Conservation (phyloP, 2,113 vertebrate genomes). For the Aphyosemion australe region DNA sequence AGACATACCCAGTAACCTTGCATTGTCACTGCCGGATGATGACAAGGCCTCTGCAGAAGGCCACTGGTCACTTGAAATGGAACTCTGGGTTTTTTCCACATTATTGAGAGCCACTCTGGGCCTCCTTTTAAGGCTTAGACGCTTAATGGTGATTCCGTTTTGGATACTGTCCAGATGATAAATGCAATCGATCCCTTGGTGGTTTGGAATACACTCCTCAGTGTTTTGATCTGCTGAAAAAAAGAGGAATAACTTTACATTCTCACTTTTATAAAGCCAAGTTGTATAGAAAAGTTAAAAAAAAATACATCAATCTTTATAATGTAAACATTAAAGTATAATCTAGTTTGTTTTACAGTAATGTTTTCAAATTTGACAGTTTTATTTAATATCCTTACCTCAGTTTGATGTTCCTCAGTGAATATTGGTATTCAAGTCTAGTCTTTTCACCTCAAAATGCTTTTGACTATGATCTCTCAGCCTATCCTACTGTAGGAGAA, state of each 20-base stretch:
- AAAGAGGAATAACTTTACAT: constrained; percentile 7
- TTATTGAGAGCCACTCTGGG: constrained; percentile 74
- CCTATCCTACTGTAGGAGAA: constrained; percentile 48
- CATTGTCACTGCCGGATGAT: constrained; percentile 84
- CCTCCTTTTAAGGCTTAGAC: constrained; percentile 87
- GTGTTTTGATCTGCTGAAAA: constrained; percentile 75
- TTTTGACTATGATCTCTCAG: constrained; percentile 52
- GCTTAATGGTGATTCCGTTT: constrained; percentile 88
- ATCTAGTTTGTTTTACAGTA: not conserved
- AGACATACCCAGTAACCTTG: constrained; percentile 77
- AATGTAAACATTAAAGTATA: not conserved
- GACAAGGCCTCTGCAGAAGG: constrained; percentile 88
- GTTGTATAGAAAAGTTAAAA: not conserved
- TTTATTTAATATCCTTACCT: constrained; percentile 51
- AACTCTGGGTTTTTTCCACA: constrained; percentile 63
- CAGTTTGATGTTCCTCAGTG: constrained; percentile 12
- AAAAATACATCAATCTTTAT: not conserved
- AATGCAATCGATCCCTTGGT: constrained; percentile 83
- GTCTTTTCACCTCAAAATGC: constrained; percentile 31
- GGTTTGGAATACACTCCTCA: constrained; percentile 81
- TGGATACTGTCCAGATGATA: constrained; percentile 86
- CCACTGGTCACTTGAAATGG: constrained; percentile 77
- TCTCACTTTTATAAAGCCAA: not conserved
- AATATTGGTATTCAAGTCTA: constrained; percentile 9
- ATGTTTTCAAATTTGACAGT: not conserved